Conservation (phyloP, 2,797 vertebrate species). For the Loriculus beryllinus region DNA sequence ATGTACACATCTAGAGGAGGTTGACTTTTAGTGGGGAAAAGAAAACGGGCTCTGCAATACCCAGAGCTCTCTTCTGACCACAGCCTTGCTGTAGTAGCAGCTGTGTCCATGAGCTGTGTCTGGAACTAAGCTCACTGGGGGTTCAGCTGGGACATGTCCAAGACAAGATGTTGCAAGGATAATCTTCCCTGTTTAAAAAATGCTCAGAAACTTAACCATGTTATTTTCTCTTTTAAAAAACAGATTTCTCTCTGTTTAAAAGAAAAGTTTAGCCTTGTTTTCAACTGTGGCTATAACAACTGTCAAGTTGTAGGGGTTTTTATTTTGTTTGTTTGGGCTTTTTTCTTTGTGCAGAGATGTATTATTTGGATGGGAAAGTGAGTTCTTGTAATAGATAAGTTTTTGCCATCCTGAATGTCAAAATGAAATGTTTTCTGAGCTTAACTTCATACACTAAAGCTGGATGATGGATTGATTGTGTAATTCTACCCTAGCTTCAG, state of each 20-base stretch:
- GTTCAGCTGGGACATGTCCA: background rate
- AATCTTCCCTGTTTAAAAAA: background rate
- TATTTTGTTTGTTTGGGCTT: background rate
- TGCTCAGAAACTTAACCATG: background rate
- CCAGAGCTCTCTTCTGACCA: background rate
- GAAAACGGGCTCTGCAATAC: background rate
- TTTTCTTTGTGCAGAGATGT: background rate
- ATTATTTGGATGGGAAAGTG: background rate
- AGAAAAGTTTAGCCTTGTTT: background rate
- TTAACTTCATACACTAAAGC: background rate
- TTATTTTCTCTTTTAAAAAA: background rate
- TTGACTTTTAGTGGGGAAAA: background rate
- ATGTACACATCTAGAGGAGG: background rate
- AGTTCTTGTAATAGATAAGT: background rate
- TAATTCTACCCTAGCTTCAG: background rate
- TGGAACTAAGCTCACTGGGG: background rate
- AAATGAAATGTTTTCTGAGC: background rate
- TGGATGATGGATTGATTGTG: background rate
- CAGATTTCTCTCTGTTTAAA: background rate
- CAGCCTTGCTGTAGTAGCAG: background rate
- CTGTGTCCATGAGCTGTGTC: accelerated
- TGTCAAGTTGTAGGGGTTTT: background rate
- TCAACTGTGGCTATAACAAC: background rate
- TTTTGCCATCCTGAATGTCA: background rate
- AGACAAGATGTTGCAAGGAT: background rate